Base-by-base conservation (phyloP, 2,113 vertebrate genomes). In the Nicator chloris region DNA sequence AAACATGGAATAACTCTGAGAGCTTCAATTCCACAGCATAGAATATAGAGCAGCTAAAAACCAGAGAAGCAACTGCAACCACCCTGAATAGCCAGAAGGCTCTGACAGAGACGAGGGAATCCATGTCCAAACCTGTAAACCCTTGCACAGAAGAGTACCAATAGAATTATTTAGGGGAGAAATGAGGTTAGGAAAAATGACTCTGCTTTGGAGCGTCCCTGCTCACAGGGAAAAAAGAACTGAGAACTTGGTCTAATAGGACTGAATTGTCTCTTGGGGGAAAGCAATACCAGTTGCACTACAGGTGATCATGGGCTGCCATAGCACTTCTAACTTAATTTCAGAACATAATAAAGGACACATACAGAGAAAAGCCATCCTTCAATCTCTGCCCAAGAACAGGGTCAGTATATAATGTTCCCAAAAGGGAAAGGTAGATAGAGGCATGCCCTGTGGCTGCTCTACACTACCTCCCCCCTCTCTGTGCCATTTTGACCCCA, bases 1-100 rank as follows among this genome's bases (percentile, higher is more conserved):
- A 96, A 97, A 95, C 66, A 93, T 92, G 90, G 85, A 91, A 93
- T 96, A 94, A 94, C 94, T 93, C 91, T 22, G 79, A 56, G 44
- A 79, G 84, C 82, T 97, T 81, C 28, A 30, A 56, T 51, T 88
- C 59, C 76, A 50, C 56, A 72, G 83, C 64, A 86, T 86, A 77
- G 80, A 78, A 95, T 60, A 90, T 39, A 63, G 10, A 85, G 82
- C 71, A 88, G 71, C 68, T 70, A 66, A 93, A 92, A 96, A 73
- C 5, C 16, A 70, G n/a, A 71, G 54, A 77, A 72, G 59, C 18
- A 79, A 88, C 56, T 93, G 79, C 39, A 82, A 40, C 8, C n/a
- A 79, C 30, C 27, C 2, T 40, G 75, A 90, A 87, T 4, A 51
- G 79, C 59, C 59, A 54, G 59, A 75, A 69, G 35, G 57, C 49